Evolutionary conservation across 2,113 vertebrate species (phyloP), one percentile per base, ranked within the genome.

Genomic region (Zosterops borbonicus): DNA sequence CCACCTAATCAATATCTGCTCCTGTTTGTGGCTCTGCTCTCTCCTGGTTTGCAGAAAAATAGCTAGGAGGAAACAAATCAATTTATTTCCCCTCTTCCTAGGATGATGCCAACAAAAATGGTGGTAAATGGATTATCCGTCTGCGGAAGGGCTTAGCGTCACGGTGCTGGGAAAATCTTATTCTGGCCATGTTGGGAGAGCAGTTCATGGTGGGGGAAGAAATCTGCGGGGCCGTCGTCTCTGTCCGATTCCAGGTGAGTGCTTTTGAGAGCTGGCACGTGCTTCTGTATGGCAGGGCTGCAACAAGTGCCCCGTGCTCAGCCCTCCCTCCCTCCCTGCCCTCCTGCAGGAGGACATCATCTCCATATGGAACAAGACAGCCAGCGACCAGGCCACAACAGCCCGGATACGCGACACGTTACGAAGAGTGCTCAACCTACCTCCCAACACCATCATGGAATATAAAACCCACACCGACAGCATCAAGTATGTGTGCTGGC

Each of bases 291-390:
- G 80, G 47, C 83, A 39, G 73, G 44, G 68, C 76, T 58, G 11
- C 88, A 58, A 2, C 56, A 58, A 49, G 31, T 47, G 6, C 77
- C 56, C 41, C 11, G 31, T 78, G 80, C 42, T 87, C 12, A 95
- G 53, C 76, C 41, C 52, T 67, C 49, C 41, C 37, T 80, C 17
- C 2, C 37, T 80, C 17, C 2, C 5, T 56, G 46, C 77, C 29
- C 0, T 76, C 76, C 89, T 17, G 1, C 75, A 98, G 98, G 98
- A 98, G 94, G 98, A 98, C 76, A 98, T 98, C 50, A 98, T 98
- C 92, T 98, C 98, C 1, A 98, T 98, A 97, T 98, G 98, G 98
- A 98, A 98, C 97, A 98, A 98, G 97, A 98, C 98, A n/a, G 98
- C 98, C 89, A 98, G 98, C 0, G 98, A 98, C 95, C 98, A 98